These are phyloP conservation scores for Leptoclinus maculatus DNA, from an alignment of 2,797 vertebrate species.

Conservation along the genomic window DNA sequence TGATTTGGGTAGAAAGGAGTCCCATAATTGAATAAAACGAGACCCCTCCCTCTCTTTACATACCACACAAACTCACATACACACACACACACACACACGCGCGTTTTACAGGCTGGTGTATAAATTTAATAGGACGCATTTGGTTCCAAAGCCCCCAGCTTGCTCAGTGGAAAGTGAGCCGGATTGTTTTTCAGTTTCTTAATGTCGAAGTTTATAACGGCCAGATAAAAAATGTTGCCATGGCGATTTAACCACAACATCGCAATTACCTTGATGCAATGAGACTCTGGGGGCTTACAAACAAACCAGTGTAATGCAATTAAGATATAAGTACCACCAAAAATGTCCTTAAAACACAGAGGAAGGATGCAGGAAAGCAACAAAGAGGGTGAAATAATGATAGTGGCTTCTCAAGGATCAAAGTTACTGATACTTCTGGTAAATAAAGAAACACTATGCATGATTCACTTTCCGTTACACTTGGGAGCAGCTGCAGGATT, in stretches of 20 bases:
- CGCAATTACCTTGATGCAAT: constrained; percentile 79
- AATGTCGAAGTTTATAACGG: constrained; percentile 78
- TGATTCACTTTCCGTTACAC: constrained; percentile 42
- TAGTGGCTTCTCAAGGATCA: constrained; percentile 56
- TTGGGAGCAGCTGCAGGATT: constrained; percentile 26
- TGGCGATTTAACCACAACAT: constrained; percentile 81
- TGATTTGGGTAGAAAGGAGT: constrained; percentile 78
- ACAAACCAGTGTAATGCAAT: constrained; percentile 76
- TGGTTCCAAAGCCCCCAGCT: constrained; percentile 78
- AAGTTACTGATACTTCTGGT: constrained; percentile 58
- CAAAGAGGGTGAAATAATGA: constrained; percentile 62
- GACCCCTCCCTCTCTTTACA: constrained; percentile 73
- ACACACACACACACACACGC: constrained; percentile 39
- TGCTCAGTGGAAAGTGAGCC: constrained; percentile 77
- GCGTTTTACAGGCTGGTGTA: constrained; percentile 78
- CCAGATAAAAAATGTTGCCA: constrained; percentile 77
- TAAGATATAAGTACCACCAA: constrained; percentile 75
- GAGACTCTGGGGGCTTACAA: constrained; percentile 74
- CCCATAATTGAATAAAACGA: constrained; percentile 80
- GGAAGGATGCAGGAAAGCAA: constrained; percentile 58
- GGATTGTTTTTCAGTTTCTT: constrained; percentile 81
- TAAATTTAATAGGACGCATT: constrained; percentile 81
- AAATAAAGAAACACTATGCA: constrained; percentile 46
- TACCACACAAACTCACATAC: constrained; percentile 48
- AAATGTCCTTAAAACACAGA: constrained; percentile 63